phyloP scores from a whole-genome alignment of 2,888 invertebrate species.

The Oasisia sp. region DNA sequence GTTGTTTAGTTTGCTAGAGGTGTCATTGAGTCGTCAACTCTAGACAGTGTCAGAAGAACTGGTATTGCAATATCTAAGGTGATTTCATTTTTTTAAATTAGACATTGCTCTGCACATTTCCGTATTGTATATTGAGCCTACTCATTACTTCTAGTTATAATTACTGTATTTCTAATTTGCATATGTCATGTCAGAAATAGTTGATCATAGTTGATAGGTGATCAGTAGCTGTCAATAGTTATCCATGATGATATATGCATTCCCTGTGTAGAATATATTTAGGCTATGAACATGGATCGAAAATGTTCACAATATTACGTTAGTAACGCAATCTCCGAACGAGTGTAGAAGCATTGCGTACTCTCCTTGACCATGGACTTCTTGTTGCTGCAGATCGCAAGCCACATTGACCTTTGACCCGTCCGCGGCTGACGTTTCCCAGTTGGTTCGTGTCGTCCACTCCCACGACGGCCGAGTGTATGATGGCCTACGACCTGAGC shows the following conservation, averaged over 20 bases:
- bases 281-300: not conserved
- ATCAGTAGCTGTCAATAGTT: too few relatives aligned
- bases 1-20: not conserved
- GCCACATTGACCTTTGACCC: not conserved
- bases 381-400: not conserved
- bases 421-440: not conserved
- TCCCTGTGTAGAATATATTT: not conserved
- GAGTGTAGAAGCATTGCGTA: too few relatives aligned
- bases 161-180: too few relatives aligned
- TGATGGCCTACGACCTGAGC: conserved; percentile 39
- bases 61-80: not conserved
- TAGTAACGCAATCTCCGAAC: not conserved
- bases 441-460: not conserved
- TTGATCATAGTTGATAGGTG: too few relatives aligned
- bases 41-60: not conserved
- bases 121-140: not conserved
- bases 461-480: not conserved
- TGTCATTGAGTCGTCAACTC: not conserved
- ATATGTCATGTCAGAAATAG: too few relatives aligned
- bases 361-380: not conserved
- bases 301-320: not conserved
- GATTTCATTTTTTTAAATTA: too few relatives aligned
- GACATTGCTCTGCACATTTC: too few relatives aligned
- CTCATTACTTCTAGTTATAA: not conserved
- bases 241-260: not conserved